A percentile compares a stretch with the other conserved stretches of the same genome.
phyloP scores from a whole-genome alignment of 2,888 invertebrate genomes.

The Tethea ocularis region DNA sequence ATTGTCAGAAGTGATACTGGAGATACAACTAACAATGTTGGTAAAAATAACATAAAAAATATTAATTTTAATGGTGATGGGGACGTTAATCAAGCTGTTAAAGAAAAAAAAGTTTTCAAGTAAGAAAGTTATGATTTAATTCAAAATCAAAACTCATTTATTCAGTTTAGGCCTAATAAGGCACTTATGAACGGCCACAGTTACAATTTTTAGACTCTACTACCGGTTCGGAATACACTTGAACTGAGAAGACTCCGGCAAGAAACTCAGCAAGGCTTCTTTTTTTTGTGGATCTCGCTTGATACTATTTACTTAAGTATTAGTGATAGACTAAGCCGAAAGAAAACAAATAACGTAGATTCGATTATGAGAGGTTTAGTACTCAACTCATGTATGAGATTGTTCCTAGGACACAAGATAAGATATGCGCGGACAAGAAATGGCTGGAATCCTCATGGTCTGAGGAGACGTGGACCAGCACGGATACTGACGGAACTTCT shows the following conservation, averaged over 20 bases:
- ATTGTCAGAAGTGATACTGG: neutral
- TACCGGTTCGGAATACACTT: too few relatives aligned
- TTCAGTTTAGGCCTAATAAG: too few relatives aligned
- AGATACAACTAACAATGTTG: neutral
- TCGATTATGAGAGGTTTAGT: neutral
- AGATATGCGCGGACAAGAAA: constrained; percentile 21
- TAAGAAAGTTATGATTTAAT: neutral
- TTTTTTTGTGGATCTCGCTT: too few relatives aligned
- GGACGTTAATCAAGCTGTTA: neutral
- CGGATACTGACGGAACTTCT: constrained; percentile 65
- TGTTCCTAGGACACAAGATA: neutral
- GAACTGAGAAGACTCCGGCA: too few relatives aligned
- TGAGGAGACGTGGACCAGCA: constrained; percentile 62
- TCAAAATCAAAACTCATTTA: too few relatives aligned
- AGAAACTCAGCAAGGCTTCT: too few relatives aligned
- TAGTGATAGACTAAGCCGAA: too few relatives aligned
- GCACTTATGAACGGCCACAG: too few relatives aligned
- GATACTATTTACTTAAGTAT: too few relatives aligned
- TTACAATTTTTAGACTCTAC: too few relatives aligned
- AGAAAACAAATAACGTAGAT: too few relatives aligned
- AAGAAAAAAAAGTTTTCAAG: neutral
- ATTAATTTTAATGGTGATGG: neutral
- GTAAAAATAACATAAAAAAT: neutral
- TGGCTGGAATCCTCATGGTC: constrained; percentile 69
- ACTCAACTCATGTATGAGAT: neutral